phyloP scores from a whole-genome alignment of 2,888 invertebrate species.

The Amitus sp. region DNA sequence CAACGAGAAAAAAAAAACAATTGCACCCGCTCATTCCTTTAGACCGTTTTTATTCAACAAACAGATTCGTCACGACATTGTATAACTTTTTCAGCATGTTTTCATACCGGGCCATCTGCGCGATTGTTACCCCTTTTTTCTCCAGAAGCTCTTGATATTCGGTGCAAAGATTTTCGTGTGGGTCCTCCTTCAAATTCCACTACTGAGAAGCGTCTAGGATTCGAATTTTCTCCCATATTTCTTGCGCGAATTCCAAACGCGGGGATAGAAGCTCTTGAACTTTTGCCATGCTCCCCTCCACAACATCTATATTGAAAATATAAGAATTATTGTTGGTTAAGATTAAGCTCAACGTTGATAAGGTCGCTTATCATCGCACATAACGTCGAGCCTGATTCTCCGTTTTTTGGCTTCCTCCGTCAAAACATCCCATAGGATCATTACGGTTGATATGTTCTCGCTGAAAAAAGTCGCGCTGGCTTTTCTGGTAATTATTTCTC shows the following conservation, averaged over 20 bases:
- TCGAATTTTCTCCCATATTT: constrained; percentile 51
- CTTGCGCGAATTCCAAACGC: constrained; percentile 47
- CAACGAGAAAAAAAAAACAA: no score
- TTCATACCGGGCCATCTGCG: constrained; percentile 47
- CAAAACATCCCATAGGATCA: constrained; percentile 86
- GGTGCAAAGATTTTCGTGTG: constrained; percentile 51
- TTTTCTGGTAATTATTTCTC: constrained; percentile 71
- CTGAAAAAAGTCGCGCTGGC: constrained; percentile 85
- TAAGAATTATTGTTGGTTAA: no score
- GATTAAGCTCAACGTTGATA: not conserved
- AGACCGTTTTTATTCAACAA: constrained; percentile 62
- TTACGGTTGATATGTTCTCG: constrained; percentile 91
- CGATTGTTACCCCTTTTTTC: constrained; percentile 49
- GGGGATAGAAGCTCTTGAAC: constrained; percentile 58
- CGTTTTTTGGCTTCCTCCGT: constrained; percentile 70
- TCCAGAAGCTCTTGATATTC: constrained; percentile 56
- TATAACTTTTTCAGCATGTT: constrained; percentile 54
- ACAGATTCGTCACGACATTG: constrained; percentile 55
- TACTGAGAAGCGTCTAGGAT: constrained; percentile 57
- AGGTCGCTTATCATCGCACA: constrained; percentile 53
- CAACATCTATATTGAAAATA: constrained; percentile 57
- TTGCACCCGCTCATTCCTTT: constrained; percentile 56
- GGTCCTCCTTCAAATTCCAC: constrained; percentile 56
- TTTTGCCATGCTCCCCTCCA: constrained; percentile 53
- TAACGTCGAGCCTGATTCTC: constrained; percentile 61